Conservation (phyloP, 2,797 vertebrate species). For the Phalanger gymnotis region DNA sequence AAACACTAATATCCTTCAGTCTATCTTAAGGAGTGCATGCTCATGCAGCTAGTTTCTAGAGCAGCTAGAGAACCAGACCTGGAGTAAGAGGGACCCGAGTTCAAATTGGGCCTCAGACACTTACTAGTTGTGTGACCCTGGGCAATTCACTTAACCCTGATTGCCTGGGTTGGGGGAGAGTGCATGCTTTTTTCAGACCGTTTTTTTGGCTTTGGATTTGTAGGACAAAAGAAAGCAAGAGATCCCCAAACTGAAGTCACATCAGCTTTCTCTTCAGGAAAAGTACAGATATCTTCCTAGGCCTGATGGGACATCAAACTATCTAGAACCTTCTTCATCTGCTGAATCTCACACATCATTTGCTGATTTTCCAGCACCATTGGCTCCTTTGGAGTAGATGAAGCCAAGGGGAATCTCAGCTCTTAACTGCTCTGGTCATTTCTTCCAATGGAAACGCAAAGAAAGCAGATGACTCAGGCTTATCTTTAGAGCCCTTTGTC, state of each 20-base stretch:
- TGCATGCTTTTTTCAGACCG: not conserved
- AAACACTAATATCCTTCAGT: too few relatives aligned
- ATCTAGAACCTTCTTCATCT: not conserved
- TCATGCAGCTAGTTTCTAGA: not conserved
- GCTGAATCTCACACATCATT: not conserved
- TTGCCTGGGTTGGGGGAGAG: too few relatives aligned
- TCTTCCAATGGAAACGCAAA: not conserved
- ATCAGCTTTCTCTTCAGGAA: not conserved
- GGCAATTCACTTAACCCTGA: too few relatives aligned
- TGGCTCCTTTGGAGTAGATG: not conserved
- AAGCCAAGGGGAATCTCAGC: not conserved
- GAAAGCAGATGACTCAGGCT: not conserved
- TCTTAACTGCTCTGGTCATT: not conserved
- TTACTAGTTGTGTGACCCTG: not conserved
- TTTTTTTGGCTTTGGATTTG: not conserved
- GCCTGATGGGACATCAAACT: not conserved
- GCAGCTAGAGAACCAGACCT: not conserved
- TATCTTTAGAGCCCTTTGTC: not conserved
- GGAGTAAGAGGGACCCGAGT: not conserved
- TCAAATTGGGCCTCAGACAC: not conserved
- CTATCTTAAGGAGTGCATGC: too few relatives aligned
- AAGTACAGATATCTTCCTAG: not conserved
- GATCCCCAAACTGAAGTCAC: not conserved
- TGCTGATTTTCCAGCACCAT: not conserved
- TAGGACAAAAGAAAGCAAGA: not conserved